These are phyloP conservation scores for Threskiornis aethiopicus DNA, from an alignment of 2,797 vertebrate species.

Conservation along the genomic window DNA sequence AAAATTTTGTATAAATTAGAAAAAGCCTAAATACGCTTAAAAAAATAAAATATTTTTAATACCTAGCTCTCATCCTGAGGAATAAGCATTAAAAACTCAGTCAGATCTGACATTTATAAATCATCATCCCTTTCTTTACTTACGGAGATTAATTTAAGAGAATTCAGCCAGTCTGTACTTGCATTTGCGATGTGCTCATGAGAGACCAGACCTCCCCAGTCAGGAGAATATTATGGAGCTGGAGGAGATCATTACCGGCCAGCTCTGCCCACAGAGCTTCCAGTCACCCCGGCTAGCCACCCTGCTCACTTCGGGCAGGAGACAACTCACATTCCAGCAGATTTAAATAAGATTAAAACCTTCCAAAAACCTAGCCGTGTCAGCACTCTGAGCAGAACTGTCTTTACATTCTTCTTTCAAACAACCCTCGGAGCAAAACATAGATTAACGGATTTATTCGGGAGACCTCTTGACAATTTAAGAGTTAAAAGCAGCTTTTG, in stretches of 20 bases:
- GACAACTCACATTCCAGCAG: background rate
- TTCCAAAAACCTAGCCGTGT: background rate
- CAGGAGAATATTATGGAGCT: background rate
- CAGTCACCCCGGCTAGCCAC: background rate
- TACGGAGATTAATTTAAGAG: background rate
- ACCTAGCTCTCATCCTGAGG: background rate
- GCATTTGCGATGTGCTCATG: background rate
- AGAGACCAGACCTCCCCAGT: background rate
- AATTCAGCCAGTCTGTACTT: slow-evolving; percentile 10
- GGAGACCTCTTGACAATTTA: background rate
- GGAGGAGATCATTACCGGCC: background rate
- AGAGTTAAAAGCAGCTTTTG: background rate
- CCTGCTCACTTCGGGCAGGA: background rate
- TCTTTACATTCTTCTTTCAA: slow-evolving; percentile 7
- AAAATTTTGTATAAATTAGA: background rate
- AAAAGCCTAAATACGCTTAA: background rate
- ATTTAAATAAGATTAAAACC: background rate
- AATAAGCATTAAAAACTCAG: background rate
- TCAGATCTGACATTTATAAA: background rate
- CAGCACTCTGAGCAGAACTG: background rate
- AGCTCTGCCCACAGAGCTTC: background rate
- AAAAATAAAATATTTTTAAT: background rate
- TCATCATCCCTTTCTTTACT: slow-evolving; percentile 5
- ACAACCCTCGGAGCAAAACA: background rate
- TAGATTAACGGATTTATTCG: background rate